Percentiles rank a stretch among this genome's conserved stretches.
Conservation (phyloP, 1,140 invertebrate species). For the Triops cancriformis region DNA sequence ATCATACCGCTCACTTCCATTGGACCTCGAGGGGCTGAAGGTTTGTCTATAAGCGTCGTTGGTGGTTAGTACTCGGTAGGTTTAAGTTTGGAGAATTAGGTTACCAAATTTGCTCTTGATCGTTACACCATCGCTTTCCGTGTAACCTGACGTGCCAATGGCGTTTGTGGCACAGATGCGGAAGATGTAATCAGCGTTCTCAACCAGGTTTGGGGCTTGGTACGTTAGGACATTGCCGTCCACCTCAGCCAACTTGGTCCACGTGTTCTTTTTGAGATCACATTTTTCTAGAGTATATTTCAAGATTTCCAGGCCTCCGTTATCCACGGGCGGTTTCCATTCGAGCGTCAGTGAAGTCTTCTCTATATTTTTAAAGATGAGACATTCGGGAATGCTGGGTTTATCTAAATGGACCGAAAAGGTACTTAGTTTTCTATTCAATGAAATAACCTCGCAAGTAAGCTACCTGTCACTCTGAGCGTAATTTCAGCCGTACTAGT, state of each 20-base stretch:
- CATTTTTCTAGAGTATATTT: slow-evolving; percentile 74
- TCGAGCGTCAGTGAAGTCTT: slow-evolving; percentile 60
- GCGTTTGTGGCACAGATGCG: slow-evolving; percentile 72
- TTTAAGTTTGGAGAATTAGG: slow-evolving; percentile 27
- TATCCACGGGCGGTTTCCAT: slow-evolving; percentile 71
- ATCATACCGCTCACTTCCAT: slow-evolving; percentile 70
- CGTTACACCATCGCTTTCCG: slow-evolving; percentile 41
- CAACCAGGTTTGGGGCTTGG: slow-evolving; percentile 61
- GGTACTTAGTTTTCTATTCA: slow-evolving; percentile 35
- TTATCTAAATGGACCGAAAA: slow-evolving; percentile 53
- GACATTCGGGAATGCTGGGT: slow-evolving; percentile 67
- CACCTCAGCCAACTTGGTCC: slow-evolving; percentile 64
- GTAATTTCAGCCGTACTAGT: slow-evolving; percentile 56
- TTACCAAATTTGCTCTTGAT: slow-evolving; percentile 44
- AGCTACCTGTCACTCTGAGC: slow-evolving; percentile 68
- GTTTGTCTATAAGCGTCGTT: slow-evolving; percentile 53
- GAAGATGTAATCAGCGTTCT: slow-evolving; percentile 70
- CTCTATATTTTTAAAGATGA: slow-evolving; percentile 62
- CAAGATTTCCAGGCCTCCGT: slow-evolving; percentile 66
- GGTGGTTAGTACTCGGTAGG: neutral
- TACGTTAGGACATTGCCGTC: slow-evolving; percentile 59
- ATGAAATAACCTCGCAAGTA: slow-evolving; percentile 37
- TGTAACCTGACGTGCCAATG: slow-evolving; percentile 63
- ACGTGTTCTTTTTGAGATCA: slow-evolving; percentile 55
- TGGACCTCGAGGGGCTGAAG: slow-evolving; percentile 67